Conservation (phyloP, 64 coral and sea anemone genomes). For the Catalaphyllia jardinei region DNA sequence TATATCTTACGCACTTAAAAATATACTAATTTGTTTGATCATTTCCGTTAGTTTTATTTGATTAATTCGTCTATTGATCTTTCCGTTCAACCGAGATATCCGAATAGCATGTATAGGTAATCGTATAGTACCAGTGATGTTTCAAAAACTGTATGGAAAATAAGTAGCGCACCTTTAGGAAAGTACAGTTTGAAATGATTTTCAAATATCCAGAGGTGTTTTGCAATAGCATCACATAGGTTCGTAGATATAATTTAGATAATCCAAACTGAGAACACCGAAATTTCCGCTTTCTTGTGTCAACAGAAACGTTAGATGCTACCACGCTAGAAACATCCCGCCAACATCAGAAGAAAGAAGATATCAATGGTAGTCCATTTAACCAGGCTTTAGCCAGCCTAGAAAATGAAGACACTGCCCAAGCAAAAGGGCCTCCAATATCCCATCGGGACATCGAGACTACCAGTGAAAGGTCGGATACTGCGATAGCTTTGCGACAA, state of each 20-base stretch:
- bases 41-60: background rate
- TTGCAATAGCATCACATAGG: no score
- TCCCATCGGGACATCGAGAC: background rate
- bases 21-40: no score
- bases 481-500: background rate
- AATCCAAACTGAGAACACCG: background rate
- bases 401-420: background rate
- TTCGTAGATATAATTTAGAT: no score
- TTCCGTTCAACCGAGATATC: no score
- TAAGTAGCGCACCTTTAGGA: no score
- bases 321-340: background rate
- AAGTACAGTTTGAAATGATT: no score
- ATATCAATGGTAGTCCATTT: background rate
- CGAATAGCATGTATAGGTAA: no score
- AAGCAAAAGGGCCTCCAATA: background rate
- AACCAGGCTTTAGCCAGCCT: background rate
- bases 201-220: no score
- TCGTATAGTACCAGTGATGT: no score
- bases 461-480: background rate
- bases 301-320: background rate
- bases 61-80: no score
- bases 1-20: no score
- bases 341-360: background rate
- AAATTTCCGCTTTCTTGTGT: background rate
- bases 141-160: no score